A percentile compares a stretch with the other conserved stretches of the same genome.
Evolutionary conservation across 2,113 vertebrate genomes (phyloP).

Genomic region (Chloebia gouldiae): DNA sequence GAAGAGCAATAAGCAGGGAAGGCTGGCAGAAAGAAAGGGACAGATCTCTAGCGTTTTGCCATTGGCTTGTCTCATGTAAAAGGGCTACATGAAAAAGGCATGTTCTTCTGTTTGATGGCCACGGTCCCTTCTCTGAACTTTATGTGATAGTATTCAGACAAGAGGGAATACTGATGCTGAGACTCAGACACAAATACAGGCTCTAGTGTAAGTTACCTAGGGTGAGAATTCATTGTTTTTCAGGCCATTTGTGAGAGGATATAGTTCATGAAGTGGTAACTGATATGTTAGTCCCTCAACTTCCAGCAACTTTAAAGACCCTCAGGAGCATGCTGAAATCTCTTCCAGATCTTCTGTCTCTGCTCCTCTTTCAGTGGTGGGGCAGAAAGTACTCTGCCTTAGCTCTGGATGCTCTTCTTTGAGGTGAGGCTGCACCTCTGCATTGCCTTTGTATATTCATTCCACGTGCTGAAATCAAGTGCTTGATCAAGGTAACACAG

Average conservation of each 20-base stretch:
- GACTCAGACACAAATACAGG: background rate
- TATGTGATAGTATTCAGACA: background rate
- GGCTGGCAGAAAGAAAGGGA: background rate
- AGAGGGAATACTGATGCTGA: background rate
- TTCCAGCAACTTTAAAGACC: background rate
- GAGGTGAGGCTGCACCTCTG: background rate
- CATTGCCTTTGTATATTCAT: background rate
- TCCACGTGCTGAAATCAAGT: background rate
- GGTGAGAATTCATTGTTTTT: background rate
- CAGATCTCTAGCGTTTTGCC: background rate
- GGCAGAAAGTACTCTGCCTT: background rate
- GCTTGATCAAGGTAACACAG: background rate
- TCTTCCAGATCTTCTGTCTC: background rate
- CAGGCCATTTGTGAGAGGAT: background rate
- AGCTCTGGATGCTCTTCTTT: background rate
- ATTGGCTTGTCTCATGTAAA: background rate
- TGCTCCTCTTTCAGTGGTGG: background rate
- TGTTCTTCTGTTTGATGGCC: background rate
- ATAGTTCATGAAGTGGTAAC: background rate
- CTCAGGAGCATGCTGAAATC: background rate
- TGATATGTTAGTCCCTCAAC: background rate
- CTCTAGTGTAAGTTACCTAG: background rate
- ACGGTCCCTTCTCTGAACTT: background rate
- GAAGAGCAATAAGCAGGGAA: background rate
- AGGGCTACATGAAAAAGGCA: background rate